These are phyloP conservation scores for Pomatostomus ruficeps DNA, from an alignment of 2,113 vertebrate genomes.

Conservation along the genomic window DNA sequence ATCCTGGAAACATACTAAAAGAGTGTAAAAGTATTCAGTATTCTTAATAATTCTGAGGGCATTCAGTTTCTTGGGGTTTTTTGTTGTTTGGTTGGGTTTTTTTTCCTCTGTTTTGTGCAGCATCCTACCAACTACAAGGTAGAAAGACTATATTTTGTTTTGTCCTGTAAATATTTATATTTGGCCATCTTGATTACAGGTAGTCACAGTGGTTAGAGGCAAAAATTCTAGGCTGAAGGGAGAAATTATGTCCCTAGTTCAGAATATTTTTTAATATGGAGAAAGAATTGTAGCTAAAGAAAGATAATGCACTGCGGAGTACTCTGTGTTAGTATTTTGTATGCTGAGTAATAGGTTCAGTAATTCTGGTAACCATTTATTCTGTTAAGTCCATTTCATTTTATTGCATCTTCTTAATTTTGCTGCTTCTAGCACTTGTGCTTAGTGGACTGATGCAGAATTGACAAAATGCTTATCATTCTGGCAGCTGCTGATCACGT, in stretches of 20 bases:
- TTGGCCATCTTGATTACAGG: neutral
- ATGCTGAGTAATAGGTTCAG: neutral
- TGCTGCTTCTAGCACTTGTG: neutral
- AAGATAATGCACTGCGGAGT: neutral
- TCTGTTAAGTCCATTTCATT: neutral
- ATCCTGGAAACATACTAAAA: neutral
- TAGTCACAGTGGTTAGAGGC: neutral
- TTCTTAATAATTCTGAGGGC: neutral
- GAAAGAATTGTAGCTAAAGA: neutral
- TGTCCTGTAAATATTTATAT: neutral
- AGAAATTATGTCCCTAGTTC: neutral
- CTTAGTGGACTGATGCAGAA: neutral
- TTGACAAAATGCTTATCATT: neutral
- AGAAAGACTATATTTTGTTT: neutral
- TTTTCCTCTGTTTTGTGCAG: neutral
- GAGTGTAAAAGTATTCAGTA: neutral
- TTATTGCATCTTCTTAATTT: slow-evolving; percentile 2
- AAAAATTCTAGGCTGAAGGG: neutral
- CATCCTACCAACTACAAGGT: neutral
- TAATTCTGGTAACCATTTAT: neutral
- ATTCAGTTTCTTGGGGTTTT: neutral
- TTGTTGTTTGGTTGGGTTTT: neutral
- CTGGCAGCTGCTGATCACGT: neutral
- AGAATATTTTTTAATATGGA: neutral
- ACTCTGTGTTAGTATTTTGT: neutral